Base-by-base conservation (phyloP, 2,797 vertebrate genomes). In the Odontamblyopus lacepedii region DNA sequence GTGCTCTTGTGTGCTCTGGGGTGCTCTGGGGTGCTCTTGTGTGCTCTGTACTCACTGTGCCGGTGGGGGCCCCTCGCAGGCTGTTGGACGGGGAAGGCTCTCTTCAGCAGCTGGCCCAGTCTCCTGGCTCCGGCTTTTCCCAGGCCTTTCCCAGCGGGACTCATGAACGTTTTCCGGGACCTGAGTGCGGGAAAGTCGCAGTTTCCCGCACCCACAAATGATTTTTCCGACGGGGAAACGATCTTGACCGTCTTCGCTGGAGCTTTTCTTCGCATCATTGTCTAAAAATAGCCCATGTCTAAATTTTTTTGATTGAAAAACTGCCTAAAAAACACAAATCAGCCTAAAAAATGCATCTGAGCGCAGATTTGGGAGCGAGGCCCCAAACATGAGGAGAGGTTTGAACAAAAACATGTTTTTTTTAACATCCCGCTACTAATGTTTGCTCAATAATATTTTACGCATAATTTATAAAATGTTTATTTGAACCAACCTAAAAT, bases 101-200 rank as follows among this genome's bases (percentile, higher is more conserved):
- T 64, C 70, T 78, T 85, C 59, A 84, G 30, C 1, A 81, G 38
- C 16, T 23, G 69, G 48, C 75, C 78, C 73, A 87, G 30, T n/a
- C 78, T 78, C 32, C 56, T 82, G 60, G 78, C 85, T 79, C 83
- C 83, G 3, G 75, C 83, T 67, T 84, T 84, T 23, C 84, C 86
- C 0, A 83, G 76, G 18, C 78, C 79, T 60, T 51, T 76, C 2
- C 81, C 81, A 0, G 57, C 35, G 13, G 57, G 70, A 19, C 48
- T 66, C 35, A 69, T 70, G 29, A 23, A 1, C 53, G n/a, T n/a
- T 6, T 5, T n/a, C 76, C 0, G 19, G 6, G 11, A 0, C 23
- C 7, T 15, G 38, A 8, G 1, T 7, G 16, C 2, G 7, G 9
- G 5, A 0, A 44, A 73, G 27, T 23, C 51, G 9, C 0, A 13